phyloP scores from a whole-genome alignment of 2,113 vertebrate species.

The Thinocorus orbignyianus region DNA sequence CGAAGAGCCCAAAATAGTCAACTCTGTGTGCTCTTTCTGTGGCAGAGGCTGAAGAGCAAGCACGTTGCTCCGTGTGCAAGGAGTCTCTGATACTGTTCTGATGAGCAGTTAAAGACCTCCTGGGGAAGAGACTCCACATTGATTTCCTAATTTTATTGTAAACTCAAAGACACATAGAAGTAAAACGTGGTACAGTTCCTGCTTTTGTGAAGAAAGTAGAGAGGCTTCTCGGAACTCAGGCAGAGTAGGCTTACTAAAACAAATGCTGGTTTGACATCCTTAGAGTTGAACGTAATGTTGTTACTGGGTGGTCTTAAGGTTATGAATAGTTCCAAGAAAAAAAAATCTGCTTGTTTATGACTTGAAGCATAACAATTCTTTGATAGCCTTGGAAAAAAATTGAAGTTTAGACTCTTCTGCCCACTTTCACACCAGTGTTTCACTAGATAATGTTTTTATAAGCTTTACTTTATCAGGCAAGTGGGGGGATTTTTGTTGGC shows the following conservation, averaged over 20 bases:
- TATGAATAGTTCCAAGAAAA: constrained; percentile 28
- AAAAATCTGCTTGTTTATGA: not conserved
- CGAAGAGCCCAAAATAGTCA: not conserved
- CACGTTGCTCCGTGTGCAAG: fast-evolving
- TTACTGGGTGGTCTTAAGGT: constrained; percentile 1
- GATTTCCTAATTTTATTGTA: not conserved
- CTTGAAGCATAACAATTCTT: not conserved
- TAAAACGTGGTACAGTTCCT: not conserved
- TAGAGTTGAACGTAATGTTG: not conserved
- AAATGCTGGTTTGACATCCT: not conserved
- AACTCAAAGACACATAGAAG: not conserved
- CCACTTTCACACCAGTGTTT: not conserved
- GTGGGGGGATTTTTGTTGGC: fast-evolving
- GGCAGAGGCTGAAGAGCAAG: not conserved
- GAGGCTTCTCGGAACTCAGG: not conserved
- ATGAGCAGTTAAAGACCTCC: not conserved
- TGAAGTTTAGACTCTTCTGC: not conserved
- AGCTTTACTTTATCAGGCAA: not conserved
- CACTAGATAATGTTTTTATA: not conserved
- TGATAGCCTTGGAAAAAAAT: not conserved
- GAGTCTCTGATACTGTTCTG: not conserved
- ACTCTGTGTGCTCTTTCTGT: not conserved
- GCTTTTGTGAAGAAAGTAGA: not conserved
- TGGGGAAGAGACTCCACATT: not conserved
- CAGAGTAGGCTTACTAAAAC: not conserved